Evolutionary conservation across 2,113 vertebrate species (phyloP), one percentile per base, ranked within the genome.

Genomic region (Microtus montanus): DNA sequence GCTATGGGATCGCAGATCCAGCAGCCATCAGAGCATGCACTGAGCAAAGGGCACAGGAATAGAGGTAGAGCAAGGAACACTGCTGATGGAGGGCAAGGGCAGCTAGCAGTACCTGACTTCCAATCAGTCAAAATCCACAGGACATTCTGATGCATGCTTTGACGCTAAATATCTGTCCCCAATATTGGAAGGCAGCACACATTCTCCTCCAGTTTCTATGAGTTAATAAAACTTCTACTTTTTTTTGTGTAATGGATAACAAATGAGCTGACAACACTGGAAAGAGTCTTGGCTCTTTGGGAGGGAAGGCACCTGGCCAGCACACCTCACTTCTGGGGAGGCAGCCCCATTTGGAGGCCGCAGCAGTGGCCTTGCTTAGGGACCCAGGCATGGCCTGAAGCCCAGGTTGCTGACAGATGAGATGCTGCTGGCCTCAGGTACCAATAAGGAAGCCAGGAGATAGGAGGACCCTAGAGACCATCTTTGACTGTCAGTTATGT

Each of bases 151-250:
- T 28, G 20, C 24, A 6, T 5, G 79, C 89, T 84, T 54, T 90
- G 52, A 85, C 63, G 79, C 35, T 58, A 38, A 90, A 89, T 93
- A 96, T 79, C 78, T 95, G 93, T 90, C 68, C 75, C 66, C 30
- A 86, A 2, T 38, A 66, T 8, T 66, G 41, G 12, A 11, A 66
- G 68, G 44, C 88, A 71, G 52, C 14, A n/a, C 64, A 61, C 41
- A 63, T 64, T 70, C 73, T 49, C 41, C 22, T 49, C 13, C 35
- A 26, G 41, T 86, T 77, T 58, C 83, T 58, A 79, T 64, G 68
- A 91, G 33, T 82, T 93, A 70, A 70, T 82, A 87, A 41, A 41
- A 74, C 83, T 78, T 89, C 87, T n/a, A 10, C 33, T 85, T 85
- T 95, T n/a, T 95, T 95, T 90, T 63, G n/a, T 78, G 12, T 54